Evolutionary conservation across 2,888 invertebrate species (phyloP), one percentile per base, ranked within the genome.

Genomic region (Zaprionus lineosus): DNA sequence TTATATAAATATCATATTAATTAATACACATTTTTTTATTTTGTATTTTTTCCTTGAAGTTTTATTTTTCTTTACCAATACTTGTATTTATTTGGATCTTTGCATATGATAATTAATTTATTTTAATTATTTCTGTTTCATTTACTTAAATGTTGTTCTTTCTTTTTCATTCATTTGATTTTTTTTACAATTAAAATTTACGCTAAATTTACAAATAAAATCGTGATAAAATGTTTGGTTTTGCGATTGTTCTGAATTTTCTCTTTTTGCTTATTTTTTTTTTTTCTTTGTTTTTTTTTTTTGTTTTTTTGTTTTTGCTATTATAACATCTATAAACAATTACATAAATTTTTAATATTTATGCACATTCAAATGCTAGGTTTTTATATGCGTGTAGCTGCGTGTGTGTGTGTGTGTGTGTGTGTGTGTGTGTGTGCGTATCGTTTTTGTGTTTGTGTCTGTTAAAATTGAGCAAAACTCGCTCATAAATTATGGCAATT

Each of bases 31-130:
- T n/a, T n/a, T n/a, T n/a, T n/a, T n/a, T n/a, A n/a, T n/a, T n/a
- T n/a, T n/a, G n/a, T n/a, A n/a, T n/a, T n/a, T n/a, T n/a, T n/a
- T n/a, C n/a, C n/a, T n/a, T n/a, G n/a, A 7, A 24, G 24, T 24
- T 47, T 36, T 24, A 9, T 48, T 46, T 51, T 56, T 40, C 24
- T 56, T 61, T 60, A n/a, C n/a, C n/a, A n/a, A n/a, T 36, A 40
- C 63, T 81, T 44, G 52, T 75, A 79, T 83, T 83, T 79, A 81
- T 84, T 74, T 81, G 72, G 82, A 84, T 84, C 74, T 74, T 71
- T 43, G 77, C 77, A 79, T 76, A 79, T 79, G 63, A 76, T 83
- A 74, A 79, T 66, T 44, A 14, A 72, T 72, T 70, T 53, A 72
- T 75, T 78, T 63, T 68, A 73, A 58, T 52, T 56, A 60, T 61